Conservation (phyloP, 2,888 invertebrate species). For the Andrena trimmerana region DNA sequence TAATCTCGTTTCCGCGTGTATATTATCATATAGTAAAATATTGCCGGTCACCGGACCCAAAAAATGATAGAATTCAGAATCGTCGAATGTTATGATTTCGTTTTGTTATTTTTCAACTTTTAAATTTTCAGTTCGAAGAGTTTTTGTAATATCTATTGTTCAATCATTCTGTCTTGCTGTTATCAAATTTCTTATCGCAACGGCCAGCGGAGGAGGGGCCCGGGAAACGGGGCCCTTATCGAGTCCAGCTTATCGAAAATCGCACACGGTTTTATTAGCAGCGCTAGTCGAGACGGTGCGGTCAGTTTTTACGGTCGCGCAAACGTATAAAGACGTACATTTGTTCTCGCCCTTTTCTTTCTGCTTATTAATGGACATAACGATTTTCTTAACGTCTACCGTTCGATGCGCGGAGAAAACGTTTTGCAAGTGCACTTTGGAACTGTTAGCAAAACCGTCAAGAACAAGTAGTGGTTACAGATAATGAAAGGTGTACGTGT, state of each 20-base stretch:
- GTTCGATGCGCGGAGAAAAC: neutral
- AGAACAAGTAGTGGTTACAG: neutral
- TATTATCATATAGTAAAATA: no score
- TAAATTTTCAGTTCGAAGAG: no score
- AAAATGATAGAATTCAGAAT: no score
- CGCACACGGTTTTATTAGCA: neutral
- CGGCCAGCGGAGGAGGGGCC: no score
- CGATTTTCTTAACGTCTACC: neutral
- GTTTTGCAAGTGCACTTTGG: neutral
- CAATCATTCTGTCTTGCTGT: no score
- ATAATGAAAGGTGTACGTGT: neutral
- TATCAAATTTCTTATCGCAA: no score
- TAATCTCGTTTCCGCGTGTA: no score
- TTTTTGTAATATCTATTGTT: no score
- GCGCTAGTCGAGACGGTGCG: neutral
- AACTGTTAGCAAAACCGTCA: neutral
- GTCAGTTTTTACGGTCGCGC: neutral
- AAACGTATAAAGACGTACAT: neutral
- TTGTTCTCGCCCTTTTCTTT: neutral
- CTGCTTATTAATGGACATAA: neutral
- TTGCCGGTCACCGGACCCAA: no score
- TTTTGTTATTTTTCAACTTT: no score
- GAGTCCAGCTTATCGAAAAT: neutral
- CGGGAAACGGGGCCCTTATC: no score
- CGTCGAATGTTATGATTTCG: no score